These are phyloP conservation scores for Masticophis lateralis DNA, from an alignment of 2,797 vertebrate genomes.

Conservation along the genomic window DNA sequence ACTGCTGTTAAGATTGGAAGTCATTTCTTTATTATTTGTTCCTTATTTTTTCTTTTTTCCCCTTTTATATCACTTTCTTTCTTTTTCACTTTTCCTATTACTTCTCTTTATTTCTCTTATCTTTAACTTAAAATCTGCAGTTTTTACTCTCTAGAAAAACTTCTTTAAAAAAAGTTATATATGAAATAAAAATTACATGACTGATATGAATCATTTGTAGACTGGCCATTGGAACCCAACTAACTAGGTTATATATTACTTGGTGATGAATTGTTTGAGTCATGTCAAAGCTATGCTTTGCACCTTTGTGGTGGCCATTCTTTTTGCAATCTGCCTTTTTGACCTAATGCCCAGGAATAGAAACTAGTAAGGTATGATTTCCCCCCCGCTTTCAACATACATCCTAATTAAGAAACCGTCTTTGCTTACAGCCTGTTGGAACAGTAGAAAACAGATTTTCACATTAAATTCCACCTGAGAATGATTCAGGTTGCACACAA, in stretches of 20 bases:
- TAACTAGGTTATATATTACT: not conserved
- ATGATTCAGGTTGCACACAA: not conserved
- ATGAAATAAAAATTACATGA: not conserved
- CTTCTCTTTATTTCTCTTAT: not conserved
- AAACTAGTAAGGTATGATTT: not conserved
- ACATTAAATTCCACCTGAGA: constrained; percentile 1
- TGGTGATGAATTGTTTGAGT: not conserved
- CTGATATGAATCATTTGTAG: not conserved
- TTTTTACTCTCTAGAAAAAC: not conserved
- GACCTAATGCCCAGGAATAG: not conserved
- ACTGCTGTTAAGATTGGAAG: not conserved
- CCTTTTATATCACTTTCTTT: not conserved
- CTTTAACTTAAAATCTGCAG: not conserved
- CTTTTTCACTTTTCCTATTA: not conserved
- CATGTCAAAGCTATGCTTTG: not conserved
- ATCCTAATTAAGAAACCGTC: not conserved
- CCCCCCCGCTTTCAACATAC: not conserved
- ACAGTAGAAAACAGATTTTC: not conserved
- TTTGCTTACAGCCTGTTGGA: not conserved
- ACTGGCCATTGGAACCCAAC: not conserved
- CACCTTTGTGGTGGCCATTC: not conserved
- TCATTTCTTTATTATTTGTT: not conserved
- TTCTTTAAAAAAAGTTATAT: not conserved
- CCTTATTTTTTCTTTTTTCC: not conserved
- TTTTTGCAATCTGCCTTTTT: not conserved